Evolutionary conservation across 1,140 invertebrate species (phyloP).

Genomic region (Micrasema minimum): DNA sequence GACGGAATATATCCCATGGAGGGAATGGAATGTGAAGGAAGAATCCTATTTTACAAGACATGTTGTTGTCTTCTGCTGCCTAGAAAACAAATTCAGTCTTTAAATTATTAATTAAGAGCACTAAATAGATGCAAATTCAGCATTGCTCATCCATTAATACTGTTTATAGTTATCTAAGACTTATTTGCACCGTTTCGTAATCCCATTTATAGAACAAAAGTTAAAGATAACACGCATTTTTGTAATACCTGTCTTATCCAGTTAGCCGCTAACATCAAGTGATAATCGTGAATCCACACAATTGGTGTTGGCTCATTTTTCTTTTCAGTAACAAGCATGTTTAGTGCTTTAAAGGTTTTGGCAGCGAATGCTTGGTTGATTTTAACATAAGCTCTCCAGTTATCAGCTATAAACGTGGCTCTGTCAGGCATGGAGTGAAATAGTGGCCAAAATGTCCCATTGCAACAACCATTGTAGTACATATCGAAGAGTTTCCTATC

Average conservation of each 20-base stretch:
- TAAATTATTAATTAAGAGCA: no score
- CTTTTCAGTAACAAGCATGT: slow-evolving; percentile 70
- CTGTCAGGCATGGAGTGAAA: slow-evolving; percentile 90
- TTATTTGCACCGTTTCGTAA: no score
- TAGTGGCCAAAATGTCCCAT: slow-evolving; percentile 91
- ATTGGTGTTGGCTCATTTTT: slow-evolving; percentile 74
- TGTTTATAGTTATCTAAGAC: no score
- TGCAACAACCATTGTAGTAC: slow-evolving; percentile 93
- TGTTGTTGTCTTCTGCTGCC: slow-evolving; percentile 80
- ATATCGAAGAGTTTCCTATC: slow-evolving; percentile 80
- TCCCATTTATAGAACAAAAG: no score
- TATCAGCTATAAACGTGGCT: slow-evolving; percentile 80
- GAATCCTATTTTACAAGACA: slow-evolving; percentile 85
- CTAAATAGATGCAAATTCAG: no score
- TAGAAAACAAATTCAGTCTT: slow-evolving; percentile 62
- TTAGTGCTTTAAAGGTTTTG: slow-evolving; percentile 79
- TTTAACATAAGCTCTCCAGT: slow-evolving; percentile 84
- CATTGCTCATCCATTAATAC: no score
- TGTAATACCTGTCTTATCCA: slow-evolving; percentile 79
- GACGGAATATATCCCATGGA: slow-evolving; percentile 89
- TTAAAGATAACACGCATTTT: no score
- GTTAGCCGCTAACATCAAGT: slow-evolving; percentile 89
- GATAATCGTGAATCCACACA: slow-evolving; percentile 93
- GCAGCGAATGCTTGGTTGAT: slow-evolving; percentile 87
- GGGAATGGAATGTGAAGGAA: slow-evolving; percentile 94